Evolutionary conservation across 2,797 vertebrate genomes (phyloP).

Genomic region (Anolis apletophallus): DNA sequence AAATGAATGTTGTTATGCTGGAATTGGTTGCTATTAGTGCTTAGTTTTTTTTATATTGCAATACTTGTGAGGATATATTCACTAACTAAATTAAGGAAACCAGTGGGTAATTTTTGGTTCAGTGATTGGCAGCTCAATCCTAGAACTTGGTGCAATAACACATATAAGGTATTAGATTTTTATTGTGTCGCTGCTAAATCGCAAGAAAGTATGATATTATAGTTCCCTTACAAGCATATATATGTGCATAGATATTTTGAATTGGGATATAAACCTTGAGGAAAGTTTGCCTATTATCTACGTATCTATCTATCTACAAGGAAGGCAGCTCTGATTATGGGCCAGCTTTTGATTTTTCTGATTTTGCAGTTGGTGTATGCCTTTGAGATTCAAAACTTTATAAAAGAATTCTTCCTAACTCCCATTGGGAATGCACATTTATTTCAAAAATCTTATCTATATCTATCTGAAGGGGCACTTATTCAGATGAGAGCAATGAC

Average conservation of each 20-base stretch:
- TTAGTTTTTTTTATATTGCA: slow-evolving; percentile 30
- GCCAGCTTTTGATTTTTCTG: background rate
- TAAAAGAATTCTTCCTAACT: background rate
- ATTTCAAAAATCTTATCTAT: slow-evolving; percentile 42
- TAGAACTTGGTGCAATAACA: background rate
- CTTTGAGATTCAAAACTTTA: background rate
- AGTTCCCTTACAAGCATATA: background rate
- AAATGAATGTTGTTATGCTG: slow-evolving; percentile 28
- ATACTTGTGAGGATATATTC: slow-evolving; percentile 21
- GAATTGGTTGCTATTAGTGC: slow-evolving; percentile 11
- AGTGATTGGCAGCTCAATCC: background rate
- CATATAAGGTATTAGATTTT: background rate
- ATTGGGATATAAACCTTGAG: background rate
- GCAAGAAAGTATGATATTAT: background rate
- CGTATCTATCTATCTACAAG: slow-evolving; percentile 53
- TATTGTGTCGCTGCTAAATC: background rate
- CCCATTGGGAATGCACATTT: slow-evolving; percentile 21
- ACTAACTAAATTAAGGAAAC: slow-evolving; percentile 14
- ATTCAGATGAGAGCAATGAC: background rate
- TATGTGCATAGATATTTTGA: background rate
- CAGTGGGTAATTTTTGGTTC: background rate
- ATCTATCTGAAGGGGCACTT: slow-evolving; percentile 14
- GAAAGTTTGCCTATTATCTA: slow-evolving; percentile 18
- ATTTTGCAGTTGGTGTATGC: background rate
- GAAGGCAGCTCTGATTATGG: background rate